phyloP scores from a whole-genome alignment of 2,888 invertebrate genomes.

The Meliscaeva auricollis region DNA sequence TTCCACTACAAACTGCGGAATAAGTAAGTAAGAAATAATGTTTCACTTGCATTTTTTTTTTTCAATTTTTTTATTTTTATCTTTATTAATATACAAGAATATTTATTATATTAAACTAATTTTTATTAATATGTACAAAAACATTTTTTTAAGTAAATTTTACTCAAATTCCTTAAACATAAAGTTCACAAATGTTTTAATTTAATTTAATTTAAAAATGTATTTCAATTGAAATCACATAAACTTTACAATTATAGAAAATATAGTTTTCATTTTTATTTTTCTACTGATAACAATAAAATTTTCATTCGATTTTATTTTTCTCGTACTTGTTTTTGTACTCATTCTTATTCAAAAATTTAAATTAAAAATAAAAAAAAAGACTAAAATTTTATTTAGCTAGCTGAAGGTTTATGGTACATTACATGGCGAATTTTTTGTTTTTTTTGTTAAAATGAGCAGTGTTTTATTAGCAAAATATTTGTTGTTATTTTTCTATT shows the following conservation, averaged over 20 bases:
- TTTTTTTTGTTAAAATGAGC: constrained; percentile 59
- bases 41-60: neutral
- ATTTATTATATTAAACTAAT: constrained; percentile 49
- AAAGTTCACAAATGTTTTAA: constrained; percentile 39
- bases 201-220: neutral
- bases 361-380: constrained; percentile 69
- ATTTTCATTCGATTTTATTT: neutral
- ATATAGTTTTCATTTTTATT: too few relatives aligned
- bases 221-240: neutral
- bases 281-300: neutral
- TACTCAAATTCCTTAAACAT: constrained; percentile 60
- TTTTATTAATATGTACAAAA: constrained; percentile 68
- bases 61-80: neutral
- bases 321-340: constrained; percentile 33
- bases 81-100: constrained; percentile 51
- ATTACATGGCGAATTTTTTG: constrained; percentile 69
- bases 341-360: constrained; percentile 68
- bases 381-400: constrained; percentile 49
- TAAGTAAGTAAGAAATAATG: too few relatives aligned
- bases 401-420: constrained; percentile 77
- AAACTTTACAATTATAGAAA: too few relatives aligned
- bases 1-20: too few relatives aligned
- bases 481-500: neutral
- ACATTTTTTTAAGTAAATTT: constrained; percentile 58
- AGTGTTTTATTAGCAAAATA: constrained; percentile 24